Percentiles rank a stretch among this genome's conserved stretches.
Conservation (phyloP, 1,140 invertebrate genomes). For the Oryzaephilus surinamensis region DNA sequence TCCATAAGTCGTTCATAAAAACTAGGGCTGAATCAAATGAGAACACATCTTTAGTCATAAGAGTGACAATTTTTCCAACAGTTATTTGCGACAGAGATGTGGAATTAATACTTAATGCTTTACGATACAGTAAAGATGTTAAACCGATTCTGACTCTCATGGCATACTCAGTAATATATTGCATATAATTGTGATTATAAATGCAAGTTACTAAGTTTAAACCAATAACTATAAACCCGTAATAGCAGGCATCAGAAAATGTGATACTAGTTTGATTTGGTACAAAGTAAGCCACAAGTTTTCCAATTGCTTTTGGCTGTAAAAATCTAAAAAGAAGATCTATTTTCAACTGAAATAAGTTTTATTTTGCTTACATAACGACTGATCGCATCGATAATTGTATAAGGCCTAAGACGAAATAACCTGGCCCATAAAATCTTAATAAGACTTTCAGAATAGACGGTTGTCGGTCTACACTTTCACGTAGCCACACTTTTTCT, state of each 20-base stretch:
- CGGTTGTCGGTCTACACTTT: constrained; percentile 26
- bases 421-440: constrained; percentile 5
- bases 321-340: constrained; percentile 3
- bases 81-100: constrained; percentile 66
- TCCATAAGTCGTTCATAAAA: constrained; percentile 63
- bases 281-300: constrained; percentile 7
- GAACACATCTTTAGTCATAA: constrained; percentile 78
- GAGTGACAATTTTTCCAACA: constrained; percentile 77
- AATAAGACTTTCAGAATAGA: constrained; percentile 6
- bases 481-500: constrained; percentile 36
- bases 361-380: constrained; percentile 5
- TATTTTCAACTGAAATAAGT: no score
- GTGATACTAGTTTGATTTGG: neutral
- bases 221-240: constrained; percentile 1
- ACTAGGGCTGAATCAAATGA: constrained; percentile 55
- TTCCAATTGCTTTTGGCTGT: constrained; percentile 3
- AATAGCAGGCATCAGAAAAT: constrained; percentile 8
- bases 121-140: constrained; percentile 70
- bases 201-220: constrained; percentile 1
- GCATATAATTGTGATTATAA: constrained; percentile 59
- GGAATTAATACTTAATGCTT: constrained; percentile 57
- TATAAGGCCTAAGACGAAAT: constrained; percentile 1
- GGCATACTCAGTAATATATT: constrained; percentile 56
- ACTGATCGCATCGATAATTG: constrained; percentile 2
- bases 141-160: constrained; percentile 69